A percentile compares a stretch with the other conserved stretches of the same genome.
Evolutionary conservation across 2,888 invertebrate genomes (phyloP).

Genomic region (Gastrophysa polygoni): DNA sequence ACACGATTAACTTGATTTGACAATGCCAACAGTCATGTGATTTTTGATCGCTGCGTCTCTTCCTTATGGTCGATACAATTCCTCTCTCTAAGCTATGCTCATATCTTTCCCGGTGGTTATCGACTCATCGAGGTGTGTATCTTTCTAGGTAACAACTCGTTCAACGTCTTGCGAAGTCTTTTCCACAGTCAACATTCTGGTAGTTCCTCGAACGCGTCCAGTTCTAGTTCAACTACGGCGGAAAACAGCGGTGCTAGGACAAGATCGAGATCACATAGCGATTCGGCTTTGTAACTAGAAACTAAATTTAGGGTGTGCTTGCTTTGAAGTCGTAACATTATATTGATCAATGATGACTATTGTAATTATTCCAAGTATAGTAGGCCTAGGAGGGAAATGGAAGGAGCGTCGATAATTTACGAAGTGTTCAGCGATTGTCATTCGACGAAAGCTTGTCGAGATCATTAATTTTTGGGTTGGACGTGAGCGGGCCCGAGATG

Average conservation of each 20-base stretch:
- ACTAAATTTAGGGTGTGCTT: conserved; percentile 22
- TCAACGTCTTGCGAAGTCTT: conserved; percentile 27
- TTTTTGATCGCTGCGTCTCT: too few relatives aligned
- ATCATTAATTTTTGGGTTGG: too few relatives aligned
- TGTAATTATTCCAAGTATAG: conserved; percentile 4
- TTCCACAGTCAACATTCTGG: conserved; percentile 35
- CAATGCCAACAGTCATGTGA: too few relatives aligned
- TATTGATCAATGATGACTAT: not conserved
- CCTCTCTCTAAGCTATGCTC: too few relatives aligned
- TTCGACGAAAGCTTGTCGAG: too few relatives aligned
- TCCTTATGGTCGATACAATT: too few relatives aligned
- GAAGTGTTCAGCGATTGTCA: too few relatives aligned
- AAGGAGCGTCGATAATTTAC: too few relatives aligned
- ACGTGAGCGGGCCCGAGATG: too few relatives aligned
- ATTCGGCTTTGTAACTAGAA: conserved; percentile 40
- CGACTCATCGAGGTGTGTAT: not conserved
- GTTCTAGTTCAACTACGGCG: conserved; percentile 37
- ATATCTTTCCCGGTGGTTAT: too few relatives aligned
- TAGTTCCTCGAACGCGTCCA: conserved; percentile 24
- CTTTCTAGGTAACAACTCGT: conserved; percentile 29
- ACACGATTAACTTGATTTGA: too few relatives aligned
- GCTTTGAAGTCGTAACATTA: conserved; percentile 20
- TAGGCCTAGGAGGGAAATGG: conserved; percentile 2
- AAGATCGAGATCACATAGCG: conserved; percentile 39
- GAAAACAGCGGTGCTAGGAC: conserved; percentile 38